Evolutionary conservation across 2,888 invertebrate genomes (phyloP).

Genomic region (Volucella zonaria): DNA sequence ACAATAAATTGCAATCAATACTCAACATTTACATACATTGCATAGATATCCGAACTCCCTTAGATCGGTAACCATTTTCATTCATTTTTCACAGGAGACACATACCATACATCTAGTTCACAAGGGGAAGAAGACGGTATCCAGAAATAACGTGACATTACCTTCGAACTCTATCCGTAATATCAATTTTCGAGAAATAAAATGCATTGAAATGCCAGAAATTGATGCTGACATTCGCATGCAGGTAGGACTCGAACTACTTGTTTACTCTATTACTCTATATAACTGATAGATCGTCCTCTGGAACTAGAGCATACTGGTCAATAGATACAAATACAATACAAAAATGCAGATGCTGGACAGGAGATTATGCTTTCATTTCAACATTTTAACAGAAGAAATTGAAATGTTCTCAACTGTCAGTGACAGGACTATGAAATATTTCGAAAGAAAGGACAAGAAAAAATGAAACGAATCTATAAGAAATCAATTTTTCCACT

Average conservation of each 20-base stretch:
- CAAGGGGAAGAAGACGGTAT: neutral
- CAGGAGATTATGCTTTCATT: neutral
- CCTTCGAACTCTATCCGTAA: constrained; percentile 11
- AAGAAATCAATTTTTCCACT: constrained; percentile 38
- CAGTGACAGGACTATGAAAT: constrained; percentile 29
- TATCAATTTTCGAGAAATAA: constrained; percentile 41
- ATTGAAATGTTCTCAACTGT: constrained; percentile 6
- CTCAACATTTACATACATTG: neutral
- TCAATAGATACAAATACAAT: constrained; percentile 21
- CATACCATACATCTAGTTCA: too few relatives aligned
- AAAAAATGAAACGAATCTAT: neutral
- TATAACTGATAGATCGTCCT: neutral
- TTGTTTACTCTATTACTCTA: too few relatives aligned
- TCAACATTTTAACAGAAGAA: constrained; percentile 3
- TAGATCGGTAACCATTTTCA: too few relatives aligned
- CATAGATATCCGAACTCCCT: too few relatives aligned
- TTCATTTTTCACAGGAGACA: too few relatives aligned
- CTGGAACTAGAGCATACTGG: constrained; percentile 20
- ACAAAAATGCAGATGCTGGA: constrained; percentile 13
- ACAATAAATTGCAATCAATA: constrained; percentile 17
- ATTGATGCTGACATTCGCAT: constrained; percentile 47
- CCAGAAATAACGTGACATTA: neutral
- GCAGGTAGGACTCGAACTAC: too few relatives aligned
- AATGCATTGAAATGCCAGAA: constrained; percentile 51
- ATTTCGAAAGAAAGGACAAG: neutral